A percentile compares a stretch with the other conserved stretches of the same genome.
Evolutionary conservation across 2,113 vertebrate genomes (phyloP).

Genomic region (Anhinga rufa): DNA sequence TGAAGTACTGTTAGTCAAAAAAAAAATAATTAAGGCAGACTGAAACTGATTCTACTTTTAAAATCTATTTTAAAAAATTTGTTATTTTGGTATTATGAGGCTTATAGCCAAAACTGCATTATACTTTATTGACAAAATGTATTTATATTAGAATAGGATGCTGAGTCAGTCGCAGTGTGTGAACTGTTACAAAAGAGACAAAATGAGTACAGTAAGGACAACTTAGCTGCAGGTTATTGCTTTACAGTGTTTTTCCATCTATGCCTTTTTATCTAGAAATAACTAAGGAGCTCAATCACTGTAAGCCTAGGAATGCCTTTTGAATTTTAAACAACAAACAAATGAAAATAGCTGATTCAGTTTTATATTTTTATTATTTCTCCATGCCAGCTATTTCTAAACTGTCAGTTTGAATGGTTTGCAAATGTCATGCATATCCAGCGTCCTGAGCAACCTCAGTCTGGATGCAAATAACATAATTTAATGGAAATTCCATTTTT

Average conservation of each 20-base stretch:
- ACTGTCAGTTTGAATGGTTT: background rate
- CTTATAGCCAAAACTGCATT: background rate
- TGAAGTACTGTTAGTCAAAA: background rate
- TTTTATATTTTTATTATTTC: background rate
- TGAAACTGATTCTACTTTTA: background rate
- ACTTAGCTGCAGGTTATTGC: conserved; percentile 14
- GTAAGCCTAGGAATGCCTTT: background rate
- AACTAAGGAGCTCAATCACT: background rate
- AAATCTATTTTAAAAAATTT: background rate
- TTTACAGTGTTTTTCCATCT: conserved; percentile 6
- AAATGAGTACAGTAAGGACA: background rate
- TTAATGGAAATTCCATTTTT: background rate
- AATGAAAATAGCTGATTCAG: background rate
- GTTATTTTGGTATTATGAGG: background rate
- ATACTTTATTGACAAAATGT: background rate
- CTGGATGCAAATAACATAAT: background rate
- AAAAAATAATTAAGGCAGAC: background rate
- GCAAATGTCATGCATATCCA: background rate
- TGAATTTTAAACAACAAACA: conserved; percentile 12
- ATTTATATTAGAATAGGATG: background rate
- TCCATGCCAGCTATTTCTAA: background rate
- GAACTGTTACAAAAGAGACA: conserved; percentile 11
- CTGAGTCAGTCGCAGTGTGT: background rate
- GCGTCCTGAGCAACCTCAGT: background rate
- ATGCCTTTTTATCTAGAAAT: background rate